Percentiles rank a stretch among this genome's conserved stretches.
These are phyloP conservation scores for Galeopsomyia nigrocyanea DNA, from an alignment of 2,888 invertebrate species.

Conservation along the genomic window DNA sequence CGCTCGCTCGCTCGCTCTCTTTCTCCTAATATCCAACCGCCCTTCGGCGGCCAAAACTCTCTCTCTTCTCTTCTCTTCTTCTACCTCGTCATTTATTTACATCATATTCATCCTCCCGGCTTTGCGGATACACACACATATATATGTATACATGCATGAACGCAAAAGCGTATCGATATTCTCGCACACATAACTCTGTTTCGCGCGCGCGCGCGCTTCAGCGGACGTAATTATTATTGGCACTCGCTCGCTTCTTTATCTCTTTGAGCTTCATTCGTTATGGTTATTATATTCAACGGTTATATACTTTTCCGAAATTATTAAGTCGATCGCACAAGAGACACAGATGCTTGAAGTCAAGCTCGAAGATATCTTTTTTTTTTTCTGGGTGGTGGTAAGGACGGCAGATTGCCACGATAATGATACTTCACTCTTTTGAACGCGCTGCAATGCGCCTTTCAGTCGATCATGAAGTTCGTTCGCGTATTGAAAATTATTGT, in stretches of 20 bases:
- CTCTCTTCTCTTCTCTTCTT: too few species aligned
- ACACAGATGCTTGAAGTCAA: too few species aligned
- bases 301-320: too few species aligned
- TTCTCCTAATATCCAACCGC: constrained; percentile 61
- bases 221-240: neutral
- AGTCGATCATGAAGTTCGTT: too few species aligned
- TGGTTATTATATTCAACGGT: too few species aligned
- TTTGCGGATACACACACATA: neutral
- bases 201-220: neutral
- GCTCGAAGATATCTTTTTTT: too few species aligned
- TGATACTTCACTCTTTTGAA: too few species aligned
- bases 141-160: constrained; percentile 1
- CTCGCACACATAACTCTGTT: neutral
- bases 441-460: too few species aligned
- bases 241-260: constrained; percentile 13
- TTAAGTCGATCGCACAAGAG: too few species aligned
- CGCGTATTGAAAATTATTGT: too few species aligned
- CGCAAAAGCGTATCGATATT: constrained; percentile 21
- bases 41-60: constrained; percentile 60
- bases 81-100: constrained; percentile 68
- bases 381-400: too few species aligned
- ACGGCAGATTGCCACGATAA: too few species aligned
- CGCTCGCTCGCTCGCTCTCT: neutral
- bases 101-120: constrained; percentile 65
- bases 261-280: neutral